A percentile compares a stretch with the other conserved stretches of the same genome.
Conservation (phyloP, 2,888 invertebrate genomes). For the Cataglyphis cursor region DNA sequence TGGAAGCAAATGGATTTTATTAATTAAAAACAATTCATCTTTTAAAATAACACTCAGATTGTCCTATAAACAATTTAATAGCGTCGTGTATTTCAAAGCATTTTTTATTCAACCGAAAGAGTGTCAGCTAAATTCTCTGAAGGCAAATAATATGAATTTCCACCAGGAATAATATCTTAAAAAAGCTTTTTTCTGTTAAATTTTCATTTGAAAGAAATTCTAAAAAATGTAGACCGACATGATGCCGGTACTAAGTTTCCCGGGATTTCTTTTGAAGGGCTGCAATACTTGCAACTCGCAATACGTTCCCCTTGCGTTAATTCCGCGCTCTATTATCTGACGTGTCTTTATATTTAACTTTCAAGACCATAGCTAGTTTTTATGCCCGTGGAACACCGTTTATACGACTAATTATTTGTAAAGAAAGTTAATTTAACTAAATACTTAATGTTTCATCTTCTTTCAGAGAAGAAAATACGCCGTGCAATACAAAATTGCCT, state of each 20-base stretch:
- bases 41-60: not conserved
- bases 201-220: conserved; percentile 74
- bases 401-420: conserved; percentile 75
- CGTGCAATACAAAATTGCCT: conserved; percentile 43
- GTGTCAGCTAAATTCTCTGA: conserved; percentile 18
- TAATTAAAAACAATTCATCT: not conserved
- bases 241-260: conserved; percentile 64
- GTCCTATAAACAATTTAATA: conserved; percentile 33
- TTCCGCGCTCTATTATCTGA: conserved; percentile 47
- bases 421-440: conserved; percentile 74
- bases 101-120: conserved; percentile 32
- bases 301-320: conserved; percentile 53
- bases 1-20: not conserved
- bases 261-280: conserved; percentile 66
- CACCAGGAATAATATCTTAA: conserved; percentile 62
- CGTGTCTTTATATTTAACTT: conserved; percentile 57
- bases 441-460: conserved; percentile 44
- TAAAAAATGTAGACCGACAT: conserved; percentile 72
- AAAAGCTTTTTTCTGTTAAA: conserved; percentile 71
- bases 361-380: conserved; percentile 50
- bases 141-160: conserved; percentile 64
- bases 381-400: conserved; percentile 61
- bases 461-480: conserved; percentile 44
- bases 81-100: not conserved
- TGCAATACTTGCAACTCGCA: conserved; percentile 65